Evolutionary conservation across 2,888 invertebrate species (phyloP).

Genomic region (Aspidiotus rigidus): DNA sequence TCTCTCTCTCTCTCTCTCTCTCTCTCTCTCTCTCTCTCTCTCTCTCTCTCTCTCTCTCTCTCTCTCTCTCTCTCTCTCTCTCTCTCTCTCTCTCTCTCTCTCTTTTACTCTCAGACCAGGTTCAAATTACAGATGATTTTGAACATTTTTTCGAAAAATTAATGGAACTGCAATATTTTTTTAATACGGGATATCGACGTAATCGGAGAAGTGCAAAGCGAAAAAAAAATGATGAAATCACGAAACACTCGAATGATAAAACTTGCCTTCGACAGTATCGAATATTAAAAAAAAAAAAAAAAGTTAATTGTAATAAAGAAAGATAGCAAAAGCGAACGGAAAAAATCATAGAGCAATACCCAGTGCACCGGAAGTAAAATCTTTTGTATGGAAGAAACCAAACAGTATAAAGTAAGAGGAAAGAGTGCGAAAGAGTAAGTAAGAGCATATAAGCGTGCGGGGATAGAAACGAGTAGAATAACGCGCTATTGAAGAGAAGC

Average conservation of each 20-base stretch:
- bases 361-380: constrained; percentile 30
- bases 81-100: neutral
- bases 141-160: too few relatives aligned
- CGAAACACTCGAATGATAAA: too few relatives aligned
- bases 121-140: too few relatives aligned
- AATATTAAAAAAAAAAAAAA: neutral
- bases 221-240: neutral
- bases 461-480: constrained; percentile 3
- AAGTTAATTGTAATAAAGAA: neutral
- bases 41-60: neutral
- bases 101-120: too few relatives aligned
- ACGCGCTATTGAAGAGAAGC: constrained; percentile 1
- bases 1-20: neutral
- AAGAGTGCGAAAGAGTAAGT: neutral
- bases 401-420: neutral
- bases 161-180: too few relatives aligned
- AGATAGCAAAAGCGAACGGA: neutral
- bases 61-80: neutral
- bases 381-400: constrained; percentile 15
- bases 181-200: neutral
- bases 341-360: neutral
- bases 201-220: neutral
- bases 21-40: neutral
- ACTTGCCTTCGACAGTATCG: too few relatives aligned
- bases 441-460: neutral